phyloP scores from a whole-genome alignment of 2,888 invertebrate genomes.

The Tinea semifulvella region DNA sequence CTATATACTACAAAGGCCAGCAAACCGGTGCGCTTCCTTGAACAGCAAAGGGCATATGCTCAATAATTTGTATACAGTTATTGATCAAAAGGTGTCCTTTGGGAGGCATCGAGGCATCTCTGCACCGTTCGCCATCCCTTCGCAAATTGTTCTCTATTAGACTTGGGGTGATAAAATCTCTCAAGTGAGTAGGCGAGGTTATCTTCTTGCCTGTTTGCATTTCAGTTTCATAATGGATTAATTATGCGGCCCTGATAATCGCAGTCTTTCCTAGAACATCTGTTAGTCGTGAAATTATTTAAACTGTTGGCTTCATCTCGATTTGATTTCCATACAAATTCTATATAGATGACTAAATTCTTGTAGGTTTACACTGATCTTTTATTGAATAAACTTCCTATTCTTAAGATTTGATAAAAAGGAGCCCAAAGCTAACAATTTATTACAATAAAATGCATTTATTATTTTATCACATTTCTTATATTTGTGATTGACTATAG shows the following conservation, averaged over 20 bases:
- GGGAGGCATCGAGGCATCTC: conserved; percentile 51
- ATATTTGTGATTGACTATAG: no score
- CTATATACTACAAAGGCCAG: conserved; percentile 37
- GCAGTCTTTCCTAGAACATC: no score
- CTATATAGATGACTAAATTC: no score
- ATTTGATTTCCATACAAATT: no score
- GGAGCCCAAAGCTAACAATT: no score
- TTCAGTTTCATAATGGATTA: conserved; percentile 28
- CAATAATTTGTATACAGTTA: conserved; percentile 65
- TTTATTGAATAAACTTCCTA: no score
- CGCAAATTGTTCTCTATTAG: conserved; percentile 51
- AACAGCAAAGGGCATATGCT: conserved; percentile 62
- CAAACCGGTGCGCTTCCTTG: conserved; percentile 45
- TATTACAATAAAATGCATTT: no score
- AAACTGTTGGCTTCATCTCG: no score
- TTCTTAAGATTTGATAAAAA: no score
- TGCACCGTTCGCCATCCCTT: conserved; percentile 36
- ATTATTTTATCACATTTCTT: no score
- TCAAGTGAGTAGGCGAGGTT: conserved; percentile 28
- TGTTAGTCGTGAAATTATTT: no score
- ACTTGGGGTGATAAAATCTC: conserved; percentile 53
- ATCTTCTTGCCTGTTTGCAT: conserved; percentile 31
- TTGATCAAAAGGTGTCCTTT: conserved; percentile 67
- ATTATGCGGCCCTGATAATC: conserved; percentile 28
- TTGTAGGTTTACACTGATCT: no score